Percentiles rank a stretch among this genome's conserved stretches.
phyloP scores from a whole-genome alignment of 2,797 vertebrate species.

The Psittacula derbiana region DNA sequence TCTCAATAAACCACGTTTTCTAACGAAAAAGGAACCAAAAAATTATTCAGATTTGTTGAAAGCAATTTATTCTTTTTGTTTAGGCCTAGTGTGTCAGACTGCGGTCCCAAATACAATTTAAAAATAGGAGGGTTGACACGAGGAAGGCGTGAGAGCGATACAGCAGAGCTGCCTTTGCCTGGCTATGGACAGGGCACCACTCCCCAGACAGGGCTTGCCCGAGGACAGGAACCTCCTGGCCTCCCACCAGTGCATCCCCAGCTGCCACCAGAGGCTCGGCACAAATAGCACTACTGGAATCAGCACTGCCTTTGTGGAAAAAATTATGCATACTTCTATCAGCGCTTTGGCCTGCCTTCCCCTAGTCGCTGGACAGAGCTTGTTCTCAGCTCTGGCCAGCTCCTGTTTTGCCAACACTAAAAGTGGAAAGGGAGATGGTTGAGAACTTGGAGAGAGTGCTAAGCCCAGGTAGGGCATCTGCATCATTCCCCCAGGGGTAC shows the following conservation, averaged over 20 bases:
- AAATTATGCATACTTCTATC: conserved; percentile 30
- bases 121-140: not conserved
- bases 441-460: not conserved
- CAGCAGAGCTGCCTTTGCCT: not conserved
- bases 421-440: not conserved
- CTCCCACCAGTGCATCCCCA: not conserved
- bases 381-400: not conserved
- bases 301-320: conserved; percentile 4
- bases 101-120: not conserved
- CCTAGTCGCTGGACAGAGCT: not conserved
- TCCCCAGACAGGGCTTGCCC: not conserved
- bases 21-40: not conserved
- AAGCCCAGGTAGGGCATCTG: not conserved
- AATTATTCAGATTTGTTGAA: not conserved
- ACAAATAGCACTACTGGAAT: conserved; percentile 10
- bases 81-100: not conserved
- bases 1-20: not conserved
- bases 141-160: not conserved
- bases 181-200: fast-evolving
- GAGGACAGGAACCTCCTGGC: not conserved
- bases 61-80: not conserved
- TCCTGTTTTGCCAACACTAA: not conserved
- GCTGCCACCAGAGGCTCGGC: not conserved
- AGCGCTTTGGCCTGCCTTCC: not conserved
- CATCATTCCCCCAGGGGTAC: fast-evolving